Evolutionary conservation across 2,113 vertebrate genomes (phyloP).

Genomic region (Hoplias malabaricus): DNA sequence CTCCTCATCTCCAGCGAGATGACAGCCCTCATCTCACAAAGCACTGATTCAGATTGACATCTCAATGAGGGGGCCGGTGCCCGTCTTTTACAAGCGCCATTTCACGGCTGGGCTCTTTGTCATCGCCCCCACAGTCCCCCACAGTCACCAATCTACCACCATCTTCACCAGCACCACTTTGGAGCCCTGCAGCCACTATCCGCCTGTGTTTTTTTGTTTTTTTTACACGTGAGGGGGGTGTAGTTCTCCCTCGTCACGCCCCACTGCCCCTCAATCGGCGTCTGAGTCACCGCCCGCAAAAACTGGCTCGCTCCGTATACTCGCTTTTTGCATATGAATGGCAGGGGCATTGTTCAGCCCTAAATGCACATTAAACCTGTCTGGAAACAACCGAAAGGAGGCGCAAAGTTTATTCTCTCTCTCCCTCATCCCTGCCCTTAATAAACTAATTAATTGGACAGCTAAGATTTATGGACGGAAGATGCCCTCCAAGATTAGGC

Average conservation of each 20-base stretch:
- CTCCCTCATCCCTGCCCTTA: slow-evolving; percentile 53
- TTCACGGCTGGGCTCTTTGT: slow-evolving; percentile 55
- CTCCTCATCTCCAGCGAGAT: slow-evolving; percentile 47
- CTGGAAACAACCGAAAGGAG: slow-evolving; percentile 62
- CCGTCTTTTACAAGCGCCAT: slow-evolving; percentile 52
- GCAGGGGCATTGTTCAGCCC: slow-evolving; percentile 59
- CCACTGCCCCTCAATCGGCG: slow-evolving; percentile 69
- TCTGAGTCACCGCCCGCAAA: slow-evolving; percentile 64
- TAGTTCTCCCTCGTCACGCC: slow-evolving; percentile 62
- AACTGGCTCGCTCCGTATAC: slow-evolving; percentile 68
- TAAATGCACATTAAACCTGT: slow-evolving; percentile 79
- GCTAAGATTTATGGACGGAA: slow-evolving; percentile 50
- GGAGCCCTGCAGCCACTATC: slow-evolving; percentile 41
- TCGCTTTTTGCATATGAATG: slow-evolving; percentile 74
- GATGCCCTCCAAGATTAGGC: slow-evolving; percentile 25
- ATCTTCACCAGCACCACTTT: not conserved
- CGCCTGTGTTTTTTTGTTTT: slow-evolving; percentile 42
- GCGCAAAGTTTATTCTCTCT: slow-evolving; percentile 43
- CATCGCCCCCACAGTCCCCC: slow-evolving; percentile 6
- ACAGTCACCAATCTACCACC: not conserved
- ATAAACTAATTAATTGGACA: slow-evolving; percentile 74
- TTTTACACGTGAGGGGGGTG: slow-evolving; percentile 7
- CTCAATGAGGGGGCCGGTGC: slow-evolving; percentile 60
- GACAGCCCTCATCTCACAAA: slow-evolving; percentile 58
- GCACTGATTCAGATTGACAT: slow-evolving; percentile 57